A percentile compares a stretch with the other conserved stretches of the same genome.
Evolutionary conservation across 2,888 invertebrate species (phyloP).

Genomic region (Sacculina carcini): DNA sequence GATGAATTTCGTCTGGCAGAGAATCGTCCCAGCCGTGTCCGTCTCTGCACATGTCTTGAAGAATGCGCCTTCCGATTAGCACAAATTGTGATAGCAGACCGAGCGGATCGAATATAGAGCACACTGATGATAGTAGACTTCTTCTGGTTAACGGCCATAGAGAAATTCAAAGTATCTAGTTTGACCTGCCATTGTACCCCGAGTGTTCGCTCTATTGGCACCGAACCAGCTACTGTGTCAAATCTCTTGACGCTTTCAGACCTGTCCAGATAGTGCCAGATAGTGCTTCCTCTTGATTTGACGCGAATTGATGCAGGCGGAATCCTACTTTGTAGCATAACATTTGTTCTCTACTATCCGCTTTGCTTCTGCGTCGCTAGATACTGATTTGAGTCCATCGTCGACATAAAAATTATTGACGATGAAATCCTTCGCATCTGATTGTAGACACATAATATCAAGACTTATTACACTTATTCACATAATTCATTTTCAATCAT

Average conservation of each 20-base stretch:
- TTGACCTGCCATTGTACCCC: conserved; percentile 9
- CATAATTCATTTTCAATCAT: not conserved
- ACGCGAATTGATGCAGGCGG: conserved; percentile 13
- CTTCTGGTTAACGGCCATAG: conserved; percentile 10
- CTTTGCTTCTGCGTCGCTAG: conserved; percentile 6
- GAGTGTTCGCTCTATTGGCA: conserved; percentile 7
- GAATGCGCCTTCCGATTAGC: conserved; percentile 13
- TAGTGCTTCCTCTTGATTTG: conserved; percentile 9
- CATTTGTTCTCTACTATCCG: conserved; percentile 5
- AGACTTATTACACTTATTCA: no score
- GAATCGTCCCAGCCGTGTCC: conserved; percentile 15
- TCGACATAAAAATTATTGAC: conserved; percentile 14
- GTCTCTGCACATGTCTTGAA: conserved; percentile 15
- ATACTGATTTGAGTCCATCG: conserved; percentile 13
- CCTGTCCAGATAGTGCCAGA: not conserved
- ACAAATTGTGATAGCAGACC: conserved; percentile 11
- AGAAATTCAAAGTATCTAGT: conserved; percentile 10
- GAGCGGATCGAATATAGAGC: conserved; percentile 13
- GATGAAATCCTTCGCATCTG: not conserved
- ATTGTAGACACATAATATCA: not conserved
- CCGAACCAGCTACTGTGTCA: not conserved
- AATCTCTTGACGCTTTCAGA: not conserved
- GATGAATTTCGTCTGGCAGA: conserved; percentile 8
- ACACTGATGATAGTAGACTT: conserved; percentile 10
- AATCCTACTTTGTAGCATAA: conserved; percentile 12